These are phyloP conservation scores for Meiosimyza decipiens DNA, from an alignment of 2,888 invertebrate species.

Conservation along the genomic window DNA sequence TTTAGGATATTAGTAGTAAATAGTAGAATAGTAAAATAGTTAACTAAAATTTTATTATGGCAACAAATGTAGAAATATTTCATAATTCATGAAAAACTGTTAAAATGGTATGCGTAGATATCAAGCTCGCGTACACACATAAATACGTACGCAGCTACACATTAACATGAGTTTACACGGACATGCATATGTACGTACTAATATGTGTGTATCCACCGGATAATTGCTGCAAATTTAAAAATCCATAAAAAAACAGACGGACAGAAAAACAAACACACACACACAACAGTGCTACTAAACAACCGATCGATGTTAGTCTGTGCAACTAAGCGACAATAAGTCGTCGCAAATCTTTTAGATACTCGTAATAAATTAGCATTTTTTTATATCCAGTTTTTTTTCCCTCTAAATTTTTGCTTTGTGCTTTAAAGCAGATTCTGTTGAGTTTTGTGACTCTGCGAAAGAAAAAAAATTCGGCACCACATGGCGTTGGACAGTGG, in stretches of 20 bases:
- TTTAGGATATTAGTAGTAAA: too few species aligned
- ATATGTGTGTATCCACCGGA: neutral
- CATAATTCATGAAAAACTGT: slow-evolving; percentile 6
- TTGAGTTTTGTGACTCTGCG: neutral
- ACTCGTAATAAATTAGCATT: slow-evolving; percentile 14
- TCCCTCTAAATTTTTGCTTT: too few species aligned
- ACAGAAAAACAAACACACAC: too few species aligned
- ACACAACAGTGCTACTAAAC: too few species aligned
- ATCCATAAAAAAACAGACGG: slow-evolving; percentile 5
- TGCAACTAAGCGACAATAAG: too few species aligned
- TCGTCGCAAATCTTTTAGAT: too few species aligned
- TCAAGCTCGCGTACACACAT: neutral
- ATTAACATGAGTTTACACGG: too few species aligned
- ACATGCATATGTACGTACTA: too few species aligned
- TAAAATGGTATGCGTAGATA: neutral
- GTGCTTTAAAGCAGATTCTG: neutral
- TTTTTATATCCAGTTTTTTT: slow-evolving; percentile 24
- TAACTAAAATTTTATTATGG: too few species aligned
- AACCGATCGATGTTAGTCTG: too few species aligned
- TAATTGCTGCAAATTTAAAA: slow-evolving; percentile 15
- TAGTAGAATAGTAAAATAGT: too few species aligned
- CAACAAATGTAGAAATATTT: neutral
- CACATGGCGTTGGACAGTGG: slow-evolving; percentile 6
- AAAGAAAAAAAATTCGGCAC: neutral
- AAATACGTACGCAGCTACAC: neutral